A percentile compares a stretch with the other conserved stretches of the same genome.
These are phyloP conservation scores for Hetaerina americana DNA, from an alignment of 1,140 invertebrate species.

Conservation along the genomic window DNA sequence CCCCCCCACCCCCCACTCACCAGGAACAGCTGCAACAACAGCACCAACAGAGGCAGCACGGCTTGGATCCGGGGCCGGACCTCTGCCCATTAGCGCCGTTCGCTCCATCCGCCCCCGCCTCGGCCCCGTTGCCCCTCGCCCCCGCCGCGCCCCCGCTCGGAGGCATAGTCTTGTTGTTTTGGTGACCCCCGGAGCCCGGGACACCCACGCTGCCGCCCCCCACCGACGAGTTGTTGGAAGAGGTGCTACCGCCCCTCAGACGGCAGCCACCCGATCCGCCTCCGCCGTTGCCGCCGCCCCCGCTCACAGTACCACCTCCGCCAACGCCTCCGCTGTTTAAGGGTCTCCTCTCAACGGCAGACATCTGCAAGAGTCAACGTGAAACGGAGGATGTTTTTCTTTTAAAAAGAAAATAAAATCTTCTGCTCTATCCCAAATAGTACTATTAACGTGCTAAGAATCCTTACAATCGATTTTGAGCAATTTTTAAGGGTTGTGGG, in stretches of 20 bases:
- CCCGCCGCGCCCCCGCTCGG: background rate
- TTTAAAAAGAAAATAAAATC: too few species aligned
- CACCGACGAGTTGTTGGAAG: background rate
- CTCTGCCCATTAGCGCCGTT: background rate
- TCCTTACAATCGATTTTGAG: too few species aligned
- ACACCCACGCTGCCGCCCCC: background rate
- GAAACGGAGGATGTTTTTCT: too few species aligned
- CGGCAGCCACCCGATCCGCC: background rate
- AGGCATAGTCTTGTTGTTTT: background rate
- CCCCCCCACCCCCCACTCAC: background rate
- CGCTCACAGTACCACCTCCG: background rate
- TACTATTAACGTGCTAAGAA: too few species aligned
- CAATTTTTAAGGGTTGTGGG: too few species aligned
- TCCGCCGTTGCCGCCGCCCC: background rate
- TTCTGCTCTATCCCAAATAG: too few species aligned
- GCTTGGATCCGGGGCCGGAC: background rate
- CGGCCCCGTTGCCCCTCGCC: background rate
- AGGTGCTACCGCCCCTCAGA: background rate
- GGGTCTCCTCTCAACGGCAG: background rate
- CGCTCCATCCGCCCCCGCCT: background rate
- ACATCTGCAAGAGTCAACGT: background rate
- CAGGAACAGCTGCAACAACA: background rate
- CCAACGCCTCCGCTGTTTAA: background rate
- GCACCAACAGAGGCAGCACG: background rate
- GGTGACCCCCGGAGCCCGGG: background rate